Percentiles rank a stretch among this genome's conserved stretches.
Evolutionary conservation across 1,140 invertebrate species (phyloP).

Genomic region (Helicoverpa zea): DNA sequence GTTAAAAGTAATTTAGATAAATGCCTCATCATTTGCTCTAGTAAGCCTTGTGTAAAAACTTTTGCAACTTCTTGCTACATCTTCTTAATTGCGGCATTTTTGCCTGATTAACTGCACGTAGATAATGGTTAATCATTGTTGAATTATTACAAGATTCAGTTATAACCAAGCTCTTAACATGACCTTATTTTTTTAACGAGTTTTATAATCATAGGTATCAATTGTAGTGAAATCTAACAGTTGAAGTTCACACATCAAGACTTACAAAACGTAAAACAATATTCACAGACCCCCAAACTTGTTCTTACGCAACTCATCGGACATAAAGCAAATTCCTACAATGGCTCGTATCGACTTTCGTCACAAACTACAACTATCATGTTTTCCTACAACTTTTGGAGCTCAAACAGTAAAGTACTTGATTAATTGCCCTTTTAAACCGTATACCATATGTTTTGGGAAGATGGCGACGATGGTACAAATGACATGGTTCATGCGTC

Average conservation of each 20-base stretch:
- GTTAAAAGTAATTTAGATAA: conserved; percentile 7
- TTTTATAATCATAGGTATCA: not conserved
- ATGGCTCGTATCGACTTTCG: conserved; percentile 21
- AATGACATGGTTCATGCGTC: conserved; percentile 45
- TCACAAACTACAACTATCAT: conserved; percentile 28
- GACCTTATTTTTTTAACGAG: no score
- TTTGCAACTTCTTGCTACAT: no score
- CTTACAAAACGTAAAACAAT: conserved; percentile 23
- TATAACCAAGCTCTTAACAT: no score
- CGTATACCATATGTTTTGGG: conserved; percentile 35
- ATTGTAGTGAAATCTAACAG: not conserved
- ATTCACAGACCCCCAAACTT: conserved; percentile 6
- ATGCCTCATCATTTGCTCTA: not conserved
- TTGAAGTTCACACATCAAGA: not conserved
- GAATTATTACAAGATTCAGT: no score
- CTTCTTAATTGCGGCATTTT: no score
- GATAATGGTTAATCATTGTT: no score
- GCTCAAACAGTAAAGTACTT: conserved; percentile 58
- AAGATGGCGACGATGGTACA: not conserved
- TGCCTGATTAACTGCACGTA: no score
- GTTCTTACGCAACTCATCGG: conserved; percentile 12
- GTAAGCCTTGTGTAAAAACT: no score
- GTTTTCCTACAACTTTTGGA: conserved; percentile 27
- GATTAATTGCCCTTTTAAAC: conserved; percentile 60
- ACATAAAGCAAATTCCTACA: conserved; percentile 27